Conservation (phyloP, 2,888 invertebrate species). For the Stictocephala bisonia region DNA sequence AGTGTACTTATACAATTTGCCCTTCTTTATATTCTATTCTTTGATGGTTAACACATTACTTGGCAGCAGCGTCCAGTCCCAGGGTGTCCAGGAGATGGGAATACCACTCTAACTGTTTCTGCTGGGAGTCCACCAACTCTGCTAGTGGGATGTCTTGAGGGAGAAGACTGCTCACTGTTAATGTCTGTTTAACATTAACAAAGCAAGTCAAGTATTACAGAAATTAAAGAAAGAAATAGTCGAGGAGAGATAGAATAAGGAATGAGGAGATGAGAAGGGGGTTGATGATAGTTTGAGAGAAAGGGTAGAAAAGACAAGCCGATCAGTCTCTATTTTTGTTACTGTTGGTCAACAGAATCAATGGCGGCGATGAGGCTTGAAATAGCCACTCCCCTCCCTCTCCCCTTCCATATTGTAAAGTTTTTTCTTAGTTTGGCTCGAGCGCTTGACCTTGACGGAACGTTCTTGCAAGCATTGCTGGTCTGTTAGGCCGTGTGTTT, state of each 20-base stretch:
- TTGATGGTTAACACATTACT: slow-evolving; percentile 13
- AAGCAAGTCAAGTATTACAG: neutral
- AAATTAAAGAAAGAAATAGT: too few relatives aligned
- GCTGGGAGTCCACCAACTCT: slow-evolving; percentile 69
- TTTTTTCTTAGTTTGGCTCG: too few relatives aligned
- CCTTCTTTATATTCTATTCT: neutral
- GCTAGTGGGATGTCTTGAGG: slow-evolving; percentile 70
- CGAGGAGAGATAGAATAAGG: neutral
- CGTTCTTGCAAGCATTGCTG: too few relatives aligned
- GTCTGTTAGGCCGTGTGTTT: too few relatives aligned
- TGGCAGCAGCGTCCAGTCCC: slow-evolving; percentile 68
- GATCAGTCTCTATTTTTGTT: too few relatives aligned
- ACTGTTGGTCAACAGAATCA: too few relatives aligned
- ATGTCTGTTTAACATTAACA: neutral
- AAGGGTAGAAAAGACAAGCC: too few relatives aligned
- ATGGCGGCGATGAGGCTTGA: too few relatives aligned
- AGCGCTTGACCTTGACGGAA: too few relatives aligned
- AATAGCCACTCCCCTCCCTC: too few relatives aligned
- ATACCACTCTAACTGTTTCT: slow-evolving; percentile 70
- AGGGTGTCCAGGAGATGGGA: slow-evolving; percentile 68
- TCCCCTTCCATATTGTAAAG: too few relatives aligned
- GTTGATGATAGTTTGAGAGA: neutral
- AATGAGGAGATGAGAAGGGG: neutral
- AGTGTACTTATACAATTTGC: too few relatives aligned
- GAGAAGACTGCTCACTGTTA: slow-evolving; percentile 62